Base-by-base conservation (phyloP, 2,797 vertebrate species). In the Amazona ochrocephala region DNA sequence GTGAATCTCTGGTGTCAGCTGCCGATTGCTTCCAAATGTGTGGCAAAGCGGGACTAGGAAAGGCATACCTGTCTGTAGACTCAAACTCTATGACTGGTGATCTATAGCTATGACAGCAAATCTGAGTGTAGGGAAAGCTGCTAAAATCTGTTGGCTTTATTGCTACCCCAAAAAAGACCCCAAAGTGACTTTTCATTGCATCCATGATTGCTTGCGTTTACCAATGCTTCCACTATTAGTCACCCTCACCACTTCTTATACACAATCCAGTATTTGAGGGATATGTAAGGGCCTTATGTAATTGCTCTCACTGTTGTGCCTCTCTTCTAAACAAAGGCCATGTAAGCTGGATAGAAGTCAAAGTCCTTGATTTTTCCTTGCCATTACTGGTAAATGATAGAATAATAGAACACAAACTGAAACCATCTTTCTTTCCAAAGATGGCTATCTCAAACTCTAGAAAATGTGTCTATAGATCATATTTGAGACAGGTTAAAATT, bases 231-330 rank as follows among this genome's bases (percentile, higher is more conserved):
- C 16, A 32, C 22, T 56, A 11, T 83, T 87, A 83, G 42, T 91
- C 70, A 90, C 84, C 84, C 92, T 97, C 96, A 85, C 67, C 65
- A 83, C 86, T 94, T 66, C 86, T 94, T 66, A 83, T 73, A 90
- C 80, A 90, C 60, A 83, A 79, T 65, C 84, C 95, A 65, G 14
- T 60, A 20, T 79, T 87, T 87, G 61, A 2, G 2, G 39, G 16
- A 42, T 61, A 27, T 27, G 19, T 76, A 66, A 75, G 11, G 15
- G 42, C 62, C 39, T 68, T 53, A 56, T 21, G 53, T 87, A 56
- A 53, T 86, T 86, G 81, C 30, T 91, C 16, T 86, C 8, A 7
- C 22, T 51, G 34, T 34, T 39, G 14, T 22, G n/a, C 15, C 3
- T 71, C 44, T 64, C 18, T 51, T 70, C 51, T 88, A 73, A 90